Evolutionary conservation across 2,888 invertebrate species (phyloP).

Genomic region (Phortica okadai): DNA sequence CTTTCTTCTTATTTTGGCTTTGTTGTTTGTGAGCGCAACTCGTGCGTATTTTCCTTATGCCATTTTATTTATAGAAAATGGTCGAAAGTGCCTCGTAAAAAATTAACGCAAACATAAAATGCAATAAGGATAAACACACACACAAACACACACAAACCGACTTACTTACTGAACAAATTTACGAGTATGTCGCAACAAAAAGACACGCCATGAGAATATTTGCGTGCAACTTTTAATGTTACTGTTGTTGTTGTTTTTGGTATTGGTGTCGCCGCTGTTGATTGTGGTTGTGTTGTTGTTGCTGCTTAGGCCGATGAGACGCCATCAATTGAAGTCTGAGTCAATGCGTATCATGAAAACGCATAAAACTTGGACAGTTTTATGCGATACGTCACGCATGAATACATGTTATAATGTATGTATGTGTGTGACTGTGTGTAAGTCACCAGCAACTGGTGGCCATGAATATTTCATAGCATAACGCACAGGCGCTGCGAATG

Average conservation of each 20-base stretch:
- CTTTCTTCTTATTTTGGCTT: conserved; percentile 4
- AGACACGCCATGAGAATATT: background rate
- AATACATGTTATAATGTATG: background rate
- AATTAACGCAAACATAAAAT: conserved; percentile 69
- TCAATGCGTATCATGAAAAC: conserved; percentile 47
- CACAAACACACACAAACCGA: background rate
- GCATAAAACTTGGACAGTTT: conserved; percentile 64
- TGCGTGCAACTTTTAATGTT: background rate
- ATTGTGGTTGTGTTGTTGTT: background rate
- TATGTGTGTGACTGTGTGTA: background rate
- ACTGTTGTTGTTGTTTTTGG: background rate
- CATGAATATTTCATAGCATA: conserved; percentile 31
- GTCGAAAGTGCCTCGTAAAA: conserved; percentile 54
- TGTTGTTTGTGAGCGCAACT: conserved; percentile 36
- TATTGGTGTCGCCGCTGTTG: background rate
- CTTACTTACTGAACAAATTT: conserved; percentile 1
- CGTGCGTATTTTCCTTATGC: conserved; percentile 67
- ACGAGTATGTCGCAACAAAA: conserved; percentile 12
- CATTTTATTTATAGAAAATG: conserved; percentile 67
- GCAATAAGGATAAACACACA: conserved; percentile 52
- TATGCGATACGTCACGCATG: conserved; percentile 48
- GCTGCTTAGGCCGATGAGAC: background rate
- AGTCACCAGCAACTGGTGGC: background rate
- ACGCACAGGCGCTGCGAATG: conserved; percentile 9
- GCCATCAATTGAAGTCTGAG: background rate